A percentile compares a stretch with the other conserved stretches of the same genome.
phyloP scores from a whole-genome alignment of 2,113 vertebrate species.

The Carassius gibelio region DNA sequence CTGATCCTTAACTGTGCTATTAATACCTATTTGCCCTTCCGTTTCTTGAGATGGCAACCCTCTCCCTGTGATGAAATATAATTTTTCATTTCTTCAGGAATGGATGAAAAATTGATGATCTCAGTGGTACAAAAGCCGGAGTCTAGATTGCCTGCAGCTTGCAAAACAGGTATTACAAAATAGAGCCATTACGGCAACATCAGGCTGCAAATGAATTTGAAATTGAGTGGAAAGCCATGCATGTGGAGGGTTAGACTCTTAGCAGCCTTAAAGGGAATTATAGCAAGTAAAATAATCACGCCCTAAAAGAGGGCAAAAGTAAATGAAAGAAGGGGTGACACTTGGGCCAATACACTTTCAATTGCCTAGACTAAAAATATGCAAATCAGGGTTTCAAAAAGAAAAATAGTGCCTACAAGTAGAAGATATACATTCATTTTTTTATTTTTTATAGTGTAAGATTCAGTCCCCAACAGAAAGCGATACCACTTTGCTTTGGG shows the following conservation, averaged over 20 bases:
- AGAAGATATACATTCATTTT: neutral
- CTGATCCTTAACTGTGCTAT: conserved; percentile 45
- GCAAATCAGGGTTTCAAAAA: neutral
- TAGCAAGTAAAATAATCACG: conserved; percentile 25
- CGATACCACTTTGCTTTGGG: neutral
- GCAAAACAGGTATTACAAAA: conserved; percentile 64
- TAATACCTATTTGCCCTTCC: conserved; percentile 70
- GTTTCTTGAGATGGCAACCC: conserved; percentile 74
- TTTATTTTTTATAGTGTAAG: neutral
- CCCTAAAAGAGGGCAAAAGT: neutral
- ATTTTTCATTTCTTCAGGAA: conserved; percentile 43
- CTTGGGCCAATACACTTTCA: conserved; percentile 3
- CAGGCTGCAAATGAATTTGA: conserved; percentile 50
- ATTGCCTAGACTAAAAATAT: conserved; percentile 4
- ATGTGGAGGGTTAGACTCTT: conserved; percentile 7
- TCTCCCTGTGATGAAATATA: conserved; percentile 43
- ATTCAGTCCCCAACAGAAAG: neutral
- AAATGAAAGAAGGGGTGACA: conserved; percentile 12
- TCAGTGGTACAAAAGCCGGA: conserved; percentile 25
- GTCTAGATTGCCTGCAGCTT: conserved; percentile 68
- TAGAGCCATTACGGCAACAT: conserved; percentile 50
- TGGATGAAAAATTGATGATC: conserved; percentile 44
- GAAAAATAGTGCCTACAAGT: neutral
- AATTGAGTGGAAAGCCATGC: conserved; percentile 49
- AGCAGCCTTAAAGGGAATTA: conserved; percentile 38